Conservation (phyloP, 2,888 invertebrate genomes). For the Athalia circularis region DNA sequence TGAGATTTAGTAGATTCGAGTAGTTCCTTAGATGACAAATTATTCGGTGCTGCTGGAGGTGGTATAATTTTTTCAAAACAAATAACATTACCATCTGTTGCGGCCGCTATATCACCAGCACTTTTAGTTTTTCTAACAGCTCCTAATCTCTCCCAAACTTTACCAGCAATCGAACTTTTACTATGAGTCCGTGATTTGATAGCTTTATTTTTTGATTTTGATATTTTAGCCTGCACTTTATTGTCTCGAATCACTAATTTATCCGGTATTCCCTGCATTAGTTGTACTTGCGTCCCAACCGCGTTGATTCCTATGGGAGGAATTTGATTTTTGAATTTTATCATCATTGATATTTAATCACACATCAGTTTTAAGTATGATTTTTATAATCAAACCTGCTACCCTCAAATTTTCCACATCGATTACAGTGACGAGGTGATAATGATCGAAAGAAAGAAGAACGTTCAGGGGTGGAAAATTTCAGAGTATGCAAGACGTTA, state of each 20-base stretch:
- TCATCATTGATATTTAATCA: background rate
- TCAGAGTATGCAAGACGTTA: no score
- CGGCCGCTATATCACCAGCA: slow-evolving; percentile 56
- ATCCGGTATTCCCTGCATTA: slow-evolving; percentile 50
- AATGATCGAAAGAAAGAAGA: no score
- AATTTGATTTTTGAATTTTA: background rate
- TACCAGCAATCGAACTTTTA: slow-evolving; percentile 62
- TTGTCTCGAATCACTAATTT: slow-evolving; percentile 58
- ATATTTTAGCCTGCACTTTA: slow-evolving; percentile 59
- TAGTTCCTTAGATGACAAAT: background rate
- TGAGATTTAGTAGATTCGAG: background rate
- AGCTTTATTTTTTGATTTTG: slow-evolving; percentile 58
- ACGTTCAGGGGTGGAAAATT: no score
- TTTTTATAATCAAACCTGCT: background rate
- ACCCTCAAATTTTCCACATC: no score
- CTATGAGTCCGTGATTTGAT: slow-evolving; percentile 50
- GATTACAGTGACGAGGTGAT: no score
- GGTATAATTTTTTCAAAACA: slow-evolving; percentile 33
- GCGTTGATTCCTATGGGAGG: slow-evolving; percentile 12
- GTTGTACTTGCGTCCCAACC: slow-evolving; percentile 15
- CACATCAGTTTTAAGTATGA: background rate
- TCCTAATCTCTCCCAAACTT: slow-evolving; percentile 66
- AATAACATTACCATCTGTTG: slow-evolving; percentile 30
- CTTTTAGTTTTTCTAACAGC: slow-evolving; percentile 61
- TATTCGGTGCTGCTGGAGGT: background rate